Base-by-base conservation (phyloP, 2,113 vertebrate species). In the Crotophaga sulcirostris region DNA sequence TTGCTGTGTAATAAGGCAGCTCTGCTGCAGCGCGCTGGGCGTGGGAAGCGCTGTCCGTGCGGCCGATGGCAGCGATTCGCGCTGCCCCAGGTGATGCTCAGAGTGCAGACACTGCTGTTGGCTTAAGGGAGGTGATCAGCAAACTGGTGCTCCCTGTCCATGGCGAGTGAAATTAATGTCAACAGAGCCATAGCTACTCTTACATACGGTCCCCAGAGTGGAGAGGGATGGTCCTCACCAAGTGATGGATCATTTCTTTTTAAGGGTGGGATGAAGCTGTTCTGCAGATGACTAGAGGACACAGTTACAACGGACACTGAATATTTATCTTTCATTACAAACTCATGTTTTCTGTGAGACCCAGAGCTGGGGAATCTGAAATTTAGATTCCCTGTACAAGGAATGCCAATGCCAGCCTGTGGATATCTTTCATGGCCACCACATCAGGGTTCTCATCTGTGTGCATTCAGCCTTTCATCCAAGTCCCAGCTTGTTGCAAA, bases 301-400 rank as follows among this genome's bases (percentile, higher is more conserved):
- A 7, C 13, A 8, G 42, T 26, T 17, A 11, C 45, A 10, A 8
- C 11, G 33, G 38, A 40, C 25, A 12, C 42, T 6, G 42, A 51
- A 3, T 3, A 3, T 42, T 36, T 21, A 25, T 19, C 58, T 51
- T 47, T n/a, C 33, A 4, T 25, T 64, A 13, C 55, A 93, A 73
- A 47, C 6, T 2, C 38, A 10, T 0, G 0, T 38, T 42, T 72
- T 23, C 38, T 59, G n/a, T 31, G 68, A 42, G 36, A 19, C 40
- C 18, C 33, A 16, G 36, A 60, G 24, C 69, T 38, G 40, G n/a
- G 29, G 8, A 23, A 33, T 10, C 45, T 73, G 64, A 52, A 21
- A 15, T 78, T 69, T 9, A 17, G 6, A 7, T 77, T 69, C 40
- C 11, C 14, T 34, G 15, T 31, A 33, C 1, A 13, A 54, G 11